phyloP scores from a whole-genome alignment of 2,888 invertebrate genomes.

The Yponomeuta plumbellus region DNA sequence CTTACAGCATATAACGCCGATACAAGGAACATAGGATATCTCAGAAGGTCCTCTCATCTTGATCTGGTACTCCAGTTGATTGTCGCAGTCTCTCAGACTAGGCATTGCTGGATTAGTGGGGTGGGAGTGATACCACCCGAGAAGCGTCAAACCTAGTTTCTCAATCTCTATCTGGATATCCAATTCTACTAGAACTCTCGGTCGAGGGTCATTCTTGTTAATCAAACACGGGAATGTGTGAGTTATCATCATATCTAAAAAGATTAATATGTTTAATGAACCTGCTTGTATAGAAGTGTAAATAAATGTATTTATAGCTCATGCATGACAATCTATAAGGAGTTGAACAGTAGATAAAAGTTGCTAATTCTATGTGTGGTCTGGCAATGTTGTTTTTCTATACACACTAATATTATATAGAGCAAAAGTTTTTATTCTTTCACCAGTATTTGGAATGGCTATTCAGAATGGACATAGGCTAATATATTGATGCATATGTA shows the following conservation, averaged over 20 bases:
- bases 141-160: conserved; percentile 85
- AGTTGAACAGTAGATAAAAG: too few relatives aligned
- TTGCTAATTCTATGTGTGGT: too few relatives aligned
- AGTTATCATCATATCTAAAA: conserved; percentile 88
- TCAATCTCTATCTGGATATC: conserved; percentile 91
- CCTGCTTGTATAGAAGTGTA: too few relatives aligned
- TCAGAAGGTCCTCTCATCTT: conserved; percentile 94
- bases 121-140: conserved; percentile 98
- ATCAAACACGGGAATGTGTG: conserved; percentile 93
- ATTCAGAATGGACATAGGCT: too few relatives aligned
- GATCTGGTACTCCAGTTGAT: conserved; percentile 95
- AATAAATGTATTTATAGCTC: too few relatives aligned
- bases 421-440: too few relatives aligned
- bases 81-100: conserved; percentile 91
- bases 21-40: conserved; percentile 94
- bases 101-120: conserved; percentile 92
- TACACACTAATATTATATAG: too few relatives aligned
- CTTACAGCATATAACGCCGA: conserved; percentile 95
- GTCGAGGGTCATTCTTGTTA: conserved; percentile 86
- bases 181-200: conserved; percentile 84
- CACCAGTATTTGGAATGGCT: too few relatives aligned
- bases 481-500: too few relatives aligned
- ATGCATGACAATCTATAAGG: too few relatives aligned
- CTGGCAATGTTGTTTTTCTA: too few relatives aligned
- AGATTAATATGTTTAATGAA: conserved; percentile 19